Base-by-base conservation (phyloP, 2,888 invertebrate species). In the Ganaspis brasiliensis region DNA sequence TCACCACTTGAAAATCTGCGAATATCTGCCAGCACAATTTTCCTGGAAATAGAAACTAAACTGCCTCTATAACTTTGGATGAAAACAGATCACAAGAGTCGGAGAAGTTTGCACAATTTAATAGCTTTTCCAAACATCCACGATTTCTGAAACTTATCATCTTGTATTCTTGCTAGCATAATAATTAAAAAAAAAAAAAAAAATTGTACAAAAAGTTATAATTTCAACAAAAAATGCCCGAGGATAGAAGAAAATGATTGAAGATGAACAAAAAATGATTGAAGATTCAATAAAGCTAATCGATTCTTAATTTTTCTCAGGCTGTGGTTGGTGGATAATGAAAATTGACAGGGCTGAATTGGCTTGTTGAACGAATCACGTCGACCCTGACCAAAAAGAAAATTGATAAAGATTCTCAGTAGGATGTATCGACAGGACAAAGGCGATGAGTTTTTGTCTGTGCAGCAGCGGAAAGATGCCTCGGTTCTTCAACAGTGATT, bases 1-100 rank as follows among this genome's bases (percentile, higher is more conserved):
- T 75, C 74, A 73, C 79, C 77, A 61, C 78, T 76, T 72, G 79
- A 76, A 80, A 82, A 80, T 79, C 82, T 82, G 81, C 82, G 78
- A 82, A 82, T 83, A 81, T 82, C 82, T 75, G 73, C 81, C 82
- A n/a, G 31, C 16, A 45, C 45, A 63, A 63, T 45, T 67, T 67
- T 67, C 67, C 67, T 67, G 14, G 56, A 56, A 26, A 14, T 24
- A 24, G 56, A 8, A 56, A 56, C 24, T 6, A 19, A 24, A 26
- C 26, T 56, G 56, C 19, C 24, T 26, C 56, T 26, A 55, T 19
- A 21, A 10, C 55, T 52, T 19, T 16, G 2, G 2, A 52, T 6
- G 14, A 45, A 14, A 45, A 45, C 45, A 45, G 14, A 45, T 45
- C 45, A 14, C 2, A 3, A 31, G 31, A 31, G 31, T 31, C 31